Evolutionary conservation across 2,797 vertebrate genomes (phyloP), one percentile per base, ranked within the genome.

Genomic region (Luscinia luscinia): DNA sequence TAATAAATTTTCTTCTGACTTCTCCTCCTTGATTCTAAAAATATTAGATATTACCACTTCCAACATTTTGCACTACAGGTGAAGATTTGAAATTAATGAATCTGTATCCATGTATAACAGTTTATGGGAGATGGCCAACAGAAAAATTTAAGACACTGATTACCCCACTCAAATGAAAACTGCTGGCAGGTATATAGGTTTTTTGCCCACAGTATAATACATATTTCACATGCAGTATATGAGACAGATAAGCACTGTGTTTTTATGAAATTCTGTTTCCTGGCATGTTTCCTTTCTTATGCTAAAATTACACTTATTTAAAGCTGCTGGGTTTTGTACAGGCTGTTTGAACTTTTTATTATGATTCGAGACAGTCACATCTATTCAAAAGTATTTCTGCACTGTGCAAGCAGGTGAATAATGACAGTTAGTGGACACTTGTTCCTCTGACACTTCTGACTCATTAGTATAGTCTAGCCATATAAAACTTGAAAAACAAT

Each of bases 111-210:
- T 9, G 11, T 27, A 45, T 10, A 68, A 69, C 18, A 3, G 9
- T 41, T 64, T 38, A 13, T 45, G 43, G 36, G 22, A 66, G 9
- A 22, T 10, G 5, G 26, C 30, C 41, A 57, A 49, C 3, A 66
- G 38, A 40, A 76, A 34, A 55, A 72, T 6, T 48, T 54, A 61
- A 49, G 41, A 58, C 3, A 26, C 8, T 34, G 27, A 73, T 27
- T 48, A 67, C 26, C 2, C 9, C 9, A 27, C 13, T 70, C 22
- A 57, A 52, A 67, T 0, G 4, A 73, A 77, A 52, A 26, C 11
- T 55, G 13, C 11, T 70, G 28, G 6, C 22, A 59, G 3, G 0
- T 24, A 11, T 18, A n/a, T 0, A 1, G 10, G 19, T 62, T 22
- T 46, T 76, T 20, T 32, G 20, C 18, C 18, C 67, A 48, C 9